Evolutionary conservation across 2,888 invertebrate genomes (phyloP), one percentile per base, ranked within the genome.

Genomic region (Drosophila antonietae): DNA sequence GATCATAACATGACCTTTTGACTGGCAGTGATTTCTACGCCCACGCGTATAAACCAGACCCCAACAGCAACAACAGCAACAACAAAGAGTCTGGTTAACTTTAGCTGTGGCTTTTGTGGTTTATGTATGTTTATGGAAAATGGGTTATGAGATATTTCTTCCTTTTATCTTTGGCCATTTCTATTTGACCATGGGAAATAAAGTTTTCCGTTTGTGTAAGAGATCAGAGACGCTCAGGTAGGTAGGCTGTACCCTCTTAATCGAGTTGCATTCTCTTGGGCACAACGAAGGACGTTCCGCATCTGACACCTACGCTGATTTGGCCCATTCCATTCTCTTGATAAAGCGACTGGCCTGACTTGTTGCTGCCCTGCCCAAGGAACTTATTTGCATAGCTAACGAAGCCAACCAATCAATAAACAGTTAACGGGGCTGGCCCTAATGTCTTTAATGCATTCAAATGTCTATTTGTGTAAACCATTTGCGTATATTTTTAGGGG

Each of bases 21-120:
- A 91, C 90, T 90, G 90, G 90, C 90, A 89, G 90, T 90, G 90
- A 90, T 90, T 88, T 91, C 89, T 85, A 90, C 90, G 90, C 90
- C 90, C 90, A 90, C 90, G 90, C 90, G 83, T 90, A 83, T 89
- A 77, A 88, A 83, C 77, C 88, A 86, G 84, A 85, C 83, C 82
- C 82, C 83, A 84, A 77, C 80, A 86, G 70, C 77, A 89, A 72
- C 76, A 78, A 52, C 60, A 51, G 44, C 56, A 73, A 63, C 70
- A 62, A 67, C 77, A 75, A 77, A 67, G 74, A 68, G 68, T 70
- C 73, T 71, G 65, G 68, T 67, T 81, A 76, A 56, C 58, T 80
- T 58, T 62, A 64, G 67, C 60, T 76, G 62, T 77, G 75, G 81
- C 74, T 87, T 73, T 84, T 83, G 88, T 86, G 88, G 88, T 86